phyloP scores from a whole-genome alignment of 2,888 invertebrate species.

The Neoaliturus tenellus region DNA sequence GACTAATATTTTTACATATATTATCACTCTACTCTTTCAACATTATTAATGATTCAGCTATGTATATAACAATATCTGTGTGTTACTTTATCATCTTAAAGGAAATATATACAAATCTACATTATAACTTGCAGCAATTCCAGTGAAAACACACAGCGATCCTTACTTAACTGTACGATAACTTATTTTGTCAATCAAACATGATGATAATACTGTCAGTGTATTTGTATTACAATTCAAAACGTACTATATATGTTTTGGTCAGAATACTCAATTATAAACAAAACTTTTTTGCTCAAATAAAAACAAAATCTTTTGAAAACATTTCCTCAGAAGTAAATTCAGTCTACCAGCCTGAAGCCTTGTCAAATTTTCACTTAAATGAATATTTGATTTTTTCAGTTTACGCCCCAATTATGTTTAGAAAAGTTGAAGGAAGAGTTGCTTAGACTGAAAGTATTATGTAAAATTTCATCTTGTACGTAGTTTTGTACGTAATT shows the following conservation, averaged over 20 bases:
- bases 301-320: background rate
- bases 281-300: background rate
- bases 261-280: too few relatives aligned
- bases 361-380: background rate
- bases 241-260: background rate
- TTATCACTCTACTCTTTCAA: too few relatives aligned
- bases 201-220: background rate
- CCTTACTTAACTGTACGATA: background rate
- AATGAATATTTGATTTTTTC: background rate
- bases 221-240: background rate
- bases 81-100: too few relatives aligned
- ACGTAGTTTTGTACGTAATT: slow-evolving; percentile 33
- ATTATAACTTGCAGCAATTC: background rate
- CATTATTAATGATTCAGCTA: too few relatives aligned
- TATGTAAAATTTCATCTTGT: background rate
- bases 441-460: slow-evolving; percentile 1
- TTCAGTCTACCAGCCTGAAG: too few relatives aligned
- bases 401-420: slow-evolving; percentile 13
- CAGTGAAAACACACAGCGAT: background rate
- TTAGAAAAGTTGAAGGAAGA: background rate
- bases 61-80: too few relatives aligned
- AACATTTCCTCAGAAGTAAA: too few relatives aligned
- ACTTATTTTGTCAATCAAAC: background rate
- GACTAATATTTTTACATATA: too few relatives aligned
- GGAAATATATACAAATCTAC: too few relatives aligned